Percentiles rank a stretch among this genome's conserved stretches.
phyloP scores from a whole-genome alignment of 2,888 invertebrate genomes.

The Lycocerus yunnanus region DNA sequence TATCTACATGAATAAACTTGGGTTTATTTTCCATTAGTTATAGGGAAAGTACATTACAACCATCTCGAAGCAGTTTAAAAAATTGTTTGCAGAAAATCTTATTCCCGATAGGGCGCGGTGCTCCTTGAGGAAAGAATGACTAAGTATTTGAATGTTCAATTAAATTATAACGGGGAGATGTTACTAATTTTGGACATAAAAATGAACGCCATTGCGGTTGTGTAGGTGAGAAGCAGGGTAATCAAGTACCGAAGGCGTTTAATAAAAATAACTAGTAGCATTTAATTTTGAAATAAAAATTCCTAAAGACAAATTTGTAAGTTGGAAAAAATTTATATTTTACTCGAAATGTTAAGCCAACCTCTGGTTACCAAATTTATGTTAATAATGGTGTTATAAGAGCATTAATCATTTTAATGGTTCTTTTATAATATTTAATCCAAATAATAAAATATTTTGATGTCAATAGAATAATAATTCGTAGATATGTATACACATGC shows the following conservation, averaged over 20 bases:
- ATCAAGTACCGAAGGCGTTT: background rate
- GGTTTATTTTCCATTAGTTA: background rate
- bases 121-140: background rate
- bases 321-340: background rate
- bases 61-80: background rate
- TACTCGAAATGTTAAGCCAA: background rate
- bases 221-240: background rate
- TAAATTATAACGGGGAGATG: background rate
- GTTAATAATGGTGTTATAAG: background rate
- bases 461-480: background rate
- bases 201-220: background rate
- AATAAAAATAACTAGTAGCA: background rate
- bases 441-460: background rate
- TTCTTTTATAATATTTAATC: background rate
- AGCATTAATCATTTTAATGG: background rate
- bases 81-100: background rate
- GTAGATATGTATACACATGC: background rate
- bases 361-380: background rate
- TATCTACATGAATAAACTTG: background rate
- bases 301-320: background rate
- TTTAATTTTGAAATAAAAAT: background rate
- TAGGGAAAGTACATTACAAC: too few species aligned
- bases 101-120: background rate
- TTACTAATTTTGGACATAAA: background rate
- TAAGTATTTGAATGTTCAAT: background rate